Base-by-base conservation (phyloP, 2,113 vertebrate species). In the Cardinalis cardinalis region DNA sequence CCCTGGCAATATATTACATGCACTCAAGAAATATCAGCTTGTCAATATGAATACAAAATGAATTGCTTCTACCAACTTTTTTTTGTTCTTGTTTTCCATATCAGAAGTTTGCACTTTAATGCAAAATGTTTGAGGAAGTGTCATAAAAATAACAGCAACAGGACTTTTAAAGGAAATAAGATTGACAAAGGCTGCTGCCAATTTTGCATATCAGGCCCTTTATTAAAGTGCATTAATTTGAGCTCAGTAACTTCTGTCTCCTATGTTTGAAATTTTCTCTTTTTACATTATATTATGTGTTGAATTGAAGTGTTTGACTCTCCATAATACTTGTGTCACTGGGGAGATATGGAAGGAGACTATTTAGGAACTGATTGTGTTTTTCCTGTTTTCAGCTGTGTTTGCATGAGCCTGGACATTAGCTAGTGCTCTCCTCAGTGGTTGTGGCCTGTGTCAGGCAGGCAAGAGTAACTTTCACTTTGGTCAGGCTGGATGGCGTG, bases 401-500 rank as follows among this genome's bases (percentile, higher is more conserved):
- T 82, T 85, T 71, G 32, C 24, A 48, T 16, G 31, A 81, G 26
- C 24, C 56, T 60, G 60, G 43, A 29, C 7, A 7, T 5, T 9
- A 64, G 19, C 7, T 38, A 18, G 3, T 24, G 53, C 2, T 69
- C 46, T 29, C 28, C 7, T 44, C 14, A 9, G 60, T 38, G 60
- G 5, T 0, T 63, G 44, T 32, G 23, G 24, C 21, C 65, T 58
- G 19, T 40, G 14, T 8, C 1, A 4, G 28, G 7, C 0, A 0
- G 36, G 16, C 15, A 1, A 36, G 4, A 32, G 12, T 14, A 34
- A 4, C 24, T 10, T 52, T 56, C 32, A 10, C 12, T 78, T 59
- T 53, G 38, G 10, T 38, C 13, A 14, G 44, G 7, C 28, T 69
- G 46, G 46, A 4, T 41, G 58, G 14, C 2, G 3, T n/a, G 9